A percentile compares a stretch with the other conserved stretches of the same genome.
These are phyloP conservation scores for Tragulus kanchil DNA, from an alignment of 2,113 vertebrate species.

Conservation along the genomic window DNA sequence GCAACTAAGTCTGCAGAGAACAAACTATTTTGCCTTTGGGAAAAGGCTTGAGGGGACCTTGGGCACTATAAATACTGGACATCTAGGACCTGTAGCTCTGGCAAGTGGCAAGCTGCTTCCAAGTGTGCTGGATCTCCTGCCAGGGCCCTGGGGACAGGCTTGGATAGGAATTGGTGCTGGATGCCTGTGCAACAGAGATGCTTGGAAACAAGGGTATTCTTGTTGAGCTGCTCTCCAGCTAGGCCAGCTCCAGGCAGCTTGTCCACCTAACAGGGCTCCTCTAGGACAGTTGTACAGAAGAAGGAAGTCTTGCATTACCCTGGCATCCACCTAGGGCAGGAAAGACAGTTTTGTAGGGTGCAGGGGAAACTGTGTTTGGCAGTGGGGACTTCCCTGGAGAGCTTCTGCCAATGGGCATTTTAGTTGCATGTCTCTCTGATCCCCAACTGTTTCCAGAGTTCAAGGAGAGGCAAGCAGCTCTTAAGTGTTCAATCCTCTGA, in stretches of 20 bases:
- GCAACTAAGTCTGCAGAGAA: too few relatives aligned
- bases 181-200: neutral
- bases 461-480: neutral
- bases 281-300: neutral
- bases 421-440: neutral
- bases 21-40: neutral
- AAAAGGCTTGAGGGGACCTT: neutral
- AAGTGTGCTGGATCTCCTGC: neutral
- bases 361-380: neutral
- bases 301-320: neutral
- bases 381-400: neutral
- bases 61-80: neutral
- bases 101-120: neutral
- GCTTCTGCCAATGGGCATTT: neutral
- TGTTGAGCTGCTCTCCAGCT: neutral
- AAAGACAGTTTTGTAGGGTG: neutral
- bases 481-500: neutral
- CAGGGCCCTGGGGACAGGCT: neutral
- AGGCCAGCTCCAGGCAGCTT: slow-evolving; percentile 2
- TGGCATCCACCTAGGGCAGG: neutral
- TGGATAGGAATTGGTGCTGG: neutral
- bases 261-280: neutral
- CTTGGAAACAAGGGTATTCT: slow-evolving; percentile 29
- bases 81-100: neutral
- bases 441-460: neutral